A percentile compares a stretch with the other conserved stretches of the same genome.
Conservation (phyloP, 2,888 invertebrate genomes). For the Ctenicera cuprea region DNA sequence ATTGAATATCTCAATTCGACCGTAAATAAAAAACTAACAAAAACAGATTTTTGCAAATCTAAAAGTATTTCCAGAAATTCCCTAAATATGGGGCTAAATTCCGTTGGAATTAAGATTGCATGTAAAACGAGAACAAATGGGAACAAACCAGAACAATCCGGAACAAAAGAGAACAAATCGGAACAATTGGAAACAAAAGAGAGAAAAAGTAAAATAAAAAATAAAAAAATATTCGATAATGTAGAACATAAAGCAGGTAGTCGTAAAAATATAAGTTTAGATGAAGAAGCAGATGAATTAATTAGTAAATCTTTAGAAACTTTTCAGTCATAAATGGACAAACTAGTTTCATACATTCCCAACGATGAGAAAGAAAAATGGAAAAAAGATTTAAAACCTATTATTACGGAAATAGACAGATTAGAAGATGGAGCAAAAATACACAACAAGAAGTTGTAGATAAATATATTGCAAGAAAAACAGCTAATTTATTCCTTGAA, state of each 20-base stretch:
- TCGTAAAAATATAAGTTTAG: neutral
- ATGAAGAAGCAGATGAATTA: slow-evolving; percentile 16
- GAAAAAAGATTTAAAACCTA: slow-evolving; percentile 4
- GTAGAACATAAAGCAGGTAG: slow-evolving; percentile 16
- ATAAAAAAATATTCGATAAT: slow-evolving; percentile 3
- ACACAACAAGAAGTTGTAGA: slow-evolving; percentile 19
- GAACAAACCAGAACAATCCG: slow-evolving; percentile 1
- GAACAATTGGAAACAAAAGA: slow-evolving; percentile 1
- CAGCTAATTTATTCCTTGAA: slow-evolving; percentile 8
- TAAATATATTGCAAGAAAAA: slow-evolving; percentile 21
- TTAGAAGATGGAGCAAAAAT: slow-evolving; percentile 20
- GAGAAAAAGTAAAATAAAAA: neutral
- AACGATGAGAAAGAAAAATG: slow-evolving; percentile 16
- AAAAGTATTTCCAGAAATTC: slow-evolving; percentile 6
- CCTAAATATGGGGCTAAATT: slow-evolving; percentile 6
- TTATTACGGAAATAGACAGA: slow-evolving; percentile 17
- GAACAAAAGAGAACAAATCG: slow-evolving; percentile 4
- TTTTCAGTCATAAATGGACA: slow-evolving; percentile 18
- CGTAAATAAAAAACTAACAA: slow-evolving; percentile 1
- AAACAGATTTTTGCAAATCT: slow-evolving; percentile 7
- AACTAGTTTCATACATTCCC: slow-evolving; percentile 13
- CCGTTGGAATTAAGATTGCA: slow-evolving; percentile 1
- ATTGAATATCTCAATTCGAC: slow-evolving; percentile 5
- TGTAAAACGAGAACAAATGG: neutral
- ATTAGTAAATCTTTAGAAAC: slow-evolving; percentile 17